Evolutionary conservation across 2,797 vertebrate genomes (phyloP).

Genomic region (Artibeus jamaicensis): DNA sequence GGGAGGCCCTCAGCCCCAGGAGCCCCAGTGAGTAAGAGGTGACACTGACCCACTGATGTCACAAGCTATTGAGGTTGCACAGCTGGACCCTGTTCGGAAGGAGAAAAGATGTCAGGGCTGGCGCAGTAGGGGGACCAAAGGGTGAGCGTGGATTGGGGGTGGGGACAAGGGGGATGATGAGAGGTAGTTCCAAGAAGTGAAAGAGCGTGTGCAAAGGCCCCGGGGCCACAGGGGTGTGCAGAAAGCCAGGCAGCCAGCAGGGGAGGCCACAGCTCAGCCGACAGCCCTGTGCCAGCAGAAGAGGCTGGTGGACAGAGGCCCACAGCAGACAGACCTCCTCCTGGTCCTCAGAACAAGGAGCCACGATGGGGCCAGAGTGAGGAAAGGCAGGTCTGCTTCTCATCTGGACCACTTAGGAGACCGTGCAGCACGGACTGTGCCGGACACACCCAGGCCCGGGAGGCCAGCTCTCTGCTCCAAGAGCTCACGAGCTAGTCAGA

Average conservation of each 20-base stretch:
- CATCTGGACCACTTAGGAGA: not conserved
- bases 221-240: not conserved
- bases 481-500: not conserved
- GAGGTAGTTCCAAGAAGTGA: not conserved
- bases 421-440: accelerated
- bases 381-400: not conserved
- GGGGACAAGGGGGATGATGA: not conserved
- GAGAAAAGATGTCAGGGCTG: not conserved
- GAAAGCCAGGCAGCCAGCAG: not conserved
- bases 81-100: not conserved
- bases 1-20: not conserved
- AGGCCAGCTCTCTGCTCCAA: not conserved
- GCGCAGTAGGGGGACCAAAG: not conserved
- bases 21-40: not conserved
- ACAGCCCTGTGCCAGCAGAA: no score
- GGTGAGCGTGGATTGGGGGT: accelerated
- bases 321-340: not conserved
- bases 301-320: not conserved
- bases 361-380: not conserved
- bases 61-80: not conserved
- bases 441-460: not conserved
- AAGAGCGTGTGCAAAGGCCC: not conserved
- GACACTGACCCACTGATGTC: not conserved
- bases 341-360: not conserved
- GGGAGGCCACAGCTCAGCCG: not conserved